Conservation (phyloP, 1,140 invertebrate genomes). For the Agraylea sexmaculata region DNA sequence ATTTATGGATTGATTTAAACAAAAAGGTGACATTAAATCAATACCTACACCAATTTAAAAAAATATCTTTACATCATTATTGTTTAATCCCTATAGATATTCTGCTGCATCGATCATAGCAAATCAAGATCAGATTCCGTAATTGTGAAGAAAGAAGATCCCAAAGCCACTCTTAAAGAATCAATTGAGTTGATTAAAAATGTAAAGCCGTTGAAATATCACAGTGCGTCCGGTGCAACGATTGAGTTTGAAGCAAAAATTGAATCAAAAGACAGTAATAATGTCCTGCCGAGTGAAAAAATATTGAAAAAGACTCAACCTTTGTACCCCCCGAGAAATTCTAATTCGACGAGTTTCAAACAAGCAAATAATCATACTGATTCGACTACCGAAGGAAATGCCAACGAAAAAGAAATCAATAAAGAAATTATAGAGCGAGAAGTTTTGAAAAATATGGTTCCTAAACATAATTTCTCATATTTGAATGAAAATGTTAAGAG, state of each 20-base stretch:
- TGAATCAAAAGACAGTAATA: conserved; percentile 18
- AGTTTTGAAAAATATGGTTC: conserved; percentile 14
- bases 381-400: too few species aligned
- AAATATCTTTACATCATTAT: conserved; percentile 2
- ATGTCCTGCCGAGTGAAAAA: conserved; percentile 13
- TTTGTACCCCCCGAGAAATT: neutral
- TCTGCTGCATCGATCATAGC: conserved; percentile 13
- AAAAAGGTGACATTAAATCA: too few species aligned
- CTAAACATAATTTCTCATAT: conserved; percentile 16
- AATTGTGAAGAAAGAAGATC: too few species aligned
- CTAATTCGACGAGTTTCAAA: neutral
- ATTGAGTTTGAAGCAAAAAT: conserved; percentile 5
- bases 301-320: conserved; percentile 6
- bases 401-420: conserved; percentile 9
- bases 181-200: too few species aligned
- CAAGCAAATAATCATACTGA: too few species aligned
- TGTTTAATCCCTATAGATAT: conserved; percentile 13
- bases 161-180: too few species aligned
- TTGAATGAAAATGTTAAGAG: conserved; percentile 15
- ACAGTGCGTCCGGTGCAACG: conserved; percentile 7
- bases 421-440: conserved; percentile 11
- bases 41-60: neutral
- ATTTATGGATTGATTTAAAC: conserved; percentile 1
- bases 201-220: conserved; percentile 7
- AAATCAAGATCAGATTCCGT: too few species aligned